Evolutionary conservation across 1,140 invertebrate species (phyloP), one percentile per base, ranked within the genome.

Genomic region (Drosophila burlai): DNA sequence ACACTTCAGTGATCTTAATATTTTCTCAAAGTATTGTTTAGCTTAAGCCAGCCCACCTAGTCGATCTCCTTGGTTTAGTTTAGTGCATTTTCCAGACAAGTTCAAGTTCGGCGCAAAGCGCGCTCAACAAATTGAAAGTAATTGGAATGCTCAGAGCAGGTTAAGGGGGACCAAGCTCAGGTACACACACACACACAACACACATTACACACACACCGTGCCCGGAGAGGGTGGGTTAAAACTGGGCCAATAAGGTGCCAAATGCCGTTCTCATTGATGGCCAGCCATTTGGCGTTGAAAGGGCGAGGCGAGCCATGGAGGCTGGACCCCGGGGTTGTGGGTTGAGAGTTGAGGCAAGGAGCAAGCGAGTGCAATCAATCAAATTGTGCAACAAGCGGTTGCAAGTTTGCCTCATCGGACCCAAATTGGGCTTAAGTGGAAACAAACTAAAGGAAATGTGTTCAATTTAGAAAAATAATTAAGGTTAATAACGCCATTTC

Each of bases 111-210:
- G 49, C 55, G 66, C 54, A 49, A 62, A 63, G 66, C 66, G 66
- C 74, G 75, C 58, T 46, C 61, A 71, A 73, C 76, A 80, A 73
- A 80, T 80, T 80, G 77, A 73, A 80, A 79, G 76, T 73, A 80
- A 80, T 79, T 80, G 76, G 64, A 80, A 78, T 69, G 76, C 76
- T 78, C 77, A 71, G 60, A 59, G 58, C 52, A 50, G 50, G 59
- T 52, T 45, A 64, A 65, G 36, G 47, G 34, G 45, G 29, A 16
- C 21, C 10, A 50, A 16, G 18, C 16, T 34, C 13, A 11, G 29
- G 50, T 24, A 49, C 52, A 46, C 15, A 57, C 59, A 46, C 10
- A 61, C 24, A 46, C 36, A 43, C n/a, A n/a, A n/a, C n/a, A 52
- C 15, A 47, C 21, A 26, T 11, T 11, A 64, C 40, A 55, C 45